Percentiles rank a stretch among this genome's conserved stretches.
These are phyloP conservation scores for Stigmatopora nigra DNA, from an alignment of 2,113 vertebrate genomes.

Conservation along the genomic window DNA sequence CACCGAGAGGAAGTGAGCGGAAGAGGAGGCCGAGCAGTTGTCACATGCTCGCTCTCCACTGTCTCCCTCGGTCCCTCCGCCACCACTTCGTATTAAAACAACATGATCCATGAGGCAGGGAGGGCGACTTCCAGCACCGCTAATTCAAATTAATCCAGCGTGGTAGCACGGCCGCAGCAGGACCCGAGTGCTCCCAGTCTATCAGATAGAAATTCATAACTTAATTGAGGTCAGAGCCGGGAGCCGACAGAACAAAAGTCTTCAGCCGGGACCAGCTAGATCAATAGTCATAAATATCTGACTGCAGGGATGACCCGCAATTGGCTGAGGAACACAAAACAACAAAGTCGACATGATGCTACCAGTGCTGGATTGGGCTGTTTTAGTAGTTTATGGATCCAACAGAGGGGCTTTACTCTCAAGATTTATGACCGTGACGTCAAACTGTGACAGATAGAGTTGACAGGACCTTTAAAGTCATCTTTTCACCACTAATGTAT, in stretches of 20 bases:
- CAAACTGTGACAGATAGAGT: background rate
- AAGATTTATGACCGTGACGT: background rate
- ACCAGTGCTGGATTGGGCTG: background rate
- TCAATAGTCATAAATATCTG: conserved; percentile 99
- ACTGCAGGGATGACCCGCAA: conserved; percentile 76
- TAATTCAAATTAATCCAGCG: conserved; percentile 99
- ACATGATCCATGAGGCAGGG: conserved; percentile 87
- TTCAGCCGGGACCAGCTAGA: conserved; percentile 87
- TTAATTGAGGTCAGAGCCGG: conserved; percentile 99
- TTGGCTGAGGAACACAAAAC: conserved; percentile 50
- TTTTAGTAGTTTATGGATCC: background rate
- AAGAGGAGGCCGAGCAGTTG: conserved; percentile 14
- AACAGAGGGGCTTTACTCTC: background rate
- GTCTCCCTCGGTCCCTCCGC: conserved; percentile 32
- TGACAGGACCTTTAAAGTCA: background rate
- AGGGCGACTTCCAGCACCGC: conserved; percentile 79
- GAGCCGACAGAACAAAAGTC: conserved; percentile 94
- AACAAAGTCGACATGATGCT: conserved; percentile 32
- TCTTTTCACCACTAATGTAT: background rate
- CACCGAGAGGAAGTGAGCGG: conserved; percentile 6
- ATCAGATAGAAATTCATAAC: conserved; percentile 99
- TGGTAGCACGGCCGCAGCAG: conserved; percentile 75
- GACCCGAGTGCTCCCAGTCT: conserved; percentile 88
- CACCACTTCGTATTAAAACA: conserved; percentile 93
- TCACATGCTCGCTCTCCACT: conserved; percentile 6